Percentiles rank a stretch among this genome's conserved stretches.
phyloP scores from a whole-genome alignment of 2,113 vertebrate genomes.

The Anguilla rostrata region DNA sequence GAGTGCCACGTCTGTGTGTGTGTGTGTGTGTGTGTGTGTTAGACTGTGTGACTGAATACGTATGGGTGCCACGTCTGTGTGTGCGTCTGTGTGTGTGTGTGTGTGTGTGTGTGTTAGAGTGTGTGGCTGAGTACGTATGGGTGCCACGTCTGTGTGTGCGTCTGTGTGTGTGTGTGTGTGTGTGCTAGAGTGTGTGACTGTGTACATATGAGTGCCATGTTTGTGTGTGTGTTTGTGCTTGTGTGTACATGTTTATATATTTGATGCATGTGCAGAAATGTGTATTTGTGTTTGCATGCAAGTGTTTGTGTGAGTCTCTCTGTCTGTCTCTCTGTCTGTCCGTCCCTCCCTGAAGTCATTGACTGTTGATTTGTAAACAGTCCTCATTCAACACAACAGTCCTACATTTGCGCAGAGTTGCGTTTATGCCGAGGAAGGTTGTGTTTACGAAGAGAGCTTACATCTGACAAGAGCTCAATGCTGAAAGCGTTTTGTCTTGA shows the following conservation, averaged over 20 bases:
- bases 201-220: too few species aligned
- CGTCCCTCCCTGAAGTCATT: neutral
- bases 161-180: too few species aligned
- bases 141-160: too few species aligned
- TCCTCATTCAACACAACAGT: neutral
- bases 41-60: neutral
- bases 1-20: too few species aligned
- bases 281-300: slow-evolving; percentile 7
- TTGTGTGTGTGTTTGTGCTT: too few species aligned
- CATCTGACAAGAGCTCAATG: too few species aligned
- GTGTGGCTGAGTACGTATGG: neutral
- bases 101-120: slow-evolving; percentile 26
- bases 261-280: neutral
- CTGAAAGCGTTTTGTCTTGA: too few species aligned
- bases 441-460: neutral
- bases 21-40: too few species aligned
- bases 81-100: too few species aligned
- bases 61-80: slow-evolving; percentile 15
- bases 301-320: slow-evolving; percentile 9
- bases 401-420: neutral
- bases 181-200: too few species aligned
- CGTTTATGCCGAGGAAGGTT: too few species aligned
- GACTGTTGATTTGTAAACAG: neutral
- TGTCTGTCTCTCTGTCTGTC: neutral
- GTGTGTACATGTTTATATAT: too few species aligned